These are phyloP conservation scores for Platycheirus rosarum DNA, from an alignment of 2,888 invertebrate species.

Conservation along the genomic window DNA sequence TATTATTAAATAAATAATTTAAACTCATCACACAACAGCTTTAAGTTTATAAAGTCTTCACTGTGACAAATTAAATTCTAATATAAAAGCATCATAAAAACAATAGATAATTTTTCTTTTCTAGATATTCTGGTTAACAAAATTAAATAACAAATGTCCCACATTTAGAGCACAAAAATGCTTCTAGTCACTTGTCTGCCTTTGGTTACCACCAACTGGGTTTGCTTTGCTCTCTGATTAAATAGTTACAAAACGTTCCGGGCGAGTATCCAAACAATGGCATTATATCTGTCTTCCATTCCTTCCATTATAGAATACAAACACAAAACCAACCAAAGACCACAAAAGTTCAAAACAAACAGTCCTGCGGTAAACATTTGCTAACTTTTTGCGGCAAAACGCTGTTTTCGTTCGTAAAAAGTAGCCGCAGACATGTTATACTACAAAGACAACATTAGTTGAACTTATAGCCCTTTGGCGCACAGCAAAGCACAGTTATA, in stretches of 20 bases:
- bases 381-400: conserved; percentile 51
- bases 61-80: too few species aligned
- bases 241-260: conserved; percentile 28
- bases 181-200: conserved; percentile 13
- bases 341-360: conserved; percentile 58
- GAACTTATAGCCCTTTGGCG: conserved; percentile 39
- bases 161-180: not conserved
- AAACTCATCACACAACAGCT: too few species aligned
- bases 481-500: conserved; percentile 5
- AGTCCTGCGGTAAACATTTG: conserved; percentile 60
- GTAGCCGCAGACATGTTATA: conserved; percentile 41
- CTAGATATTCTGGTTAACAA: too few species aligned
- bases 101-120: too few species aligned
- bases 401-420: conserved; percentile 22
- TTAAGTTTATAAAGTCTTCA: too few species aligned
- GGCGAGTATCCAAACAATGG: conserved; percentile 10
- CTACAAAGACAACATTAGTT: conserved; percentile 42
- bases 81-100: too few species aligned
- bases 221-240: conserved; percentile 30
- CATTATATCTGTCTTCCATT: not conserved
- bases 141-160: too few species aligned
- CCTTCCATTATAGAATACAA: not conserved
- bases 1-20: too few species aligned
- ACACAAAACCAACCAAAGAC: conserved; percentile 18
- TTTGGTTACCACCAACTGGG: not conserved